A percentile compares a stretch with the other conserved stretches of the same genome.
phyloP scores from a whole-genome alignment of 2,888 invertebrate genomes.

The Sminthurinus aureus region DNA sequence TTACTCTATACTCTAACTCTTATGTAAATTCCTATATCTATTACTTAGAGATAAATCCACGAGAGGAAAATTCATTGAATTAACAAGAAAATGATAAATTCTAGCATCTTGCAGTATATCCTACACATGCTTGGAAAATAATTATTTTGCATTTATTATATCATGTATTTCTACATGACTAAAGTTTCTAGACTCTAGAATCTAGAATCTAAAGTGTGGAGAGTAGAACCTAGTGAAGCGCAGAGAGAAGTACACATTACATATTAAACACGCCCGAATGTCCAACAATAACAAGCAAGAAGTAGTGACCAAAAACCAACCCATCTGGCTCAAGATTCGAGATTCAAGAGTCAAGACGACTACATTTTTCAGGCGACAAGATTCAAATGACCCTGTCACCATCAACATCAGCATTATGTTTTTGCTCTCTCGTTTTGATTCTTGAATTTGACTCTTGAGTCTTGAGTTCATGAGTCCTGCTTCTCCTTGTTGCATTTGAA shows the following conservation, averaged over 20 bases:
- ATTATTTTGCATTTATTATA: not conserved
- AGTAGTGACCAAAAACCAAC: not conserved
- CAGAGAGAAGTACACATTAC: not conserved
- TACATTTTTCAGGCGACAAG: slow-evolving; percentile 37
- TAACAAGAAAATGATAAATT: not conserved
- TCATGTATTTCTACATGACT: too few species aligned
- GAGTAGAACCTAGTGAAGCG: too few species aligned
- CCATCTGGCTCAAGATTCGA: slow-evolving; percentile 9
- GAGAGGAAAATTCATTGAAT: not conserved
- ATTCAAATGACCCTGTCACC: slow-evolving; percentile 37
- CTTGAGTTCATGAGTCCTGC: not conserved
- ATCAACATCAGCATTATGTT: slow-evolving; percentile 7
- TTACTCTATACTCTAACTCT: too few species aligned
- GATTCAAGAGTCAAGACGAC: not conserved
- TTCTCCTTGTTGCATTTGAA: not conserved
- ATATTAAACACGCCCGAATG: slow-evolving; percentile 4
- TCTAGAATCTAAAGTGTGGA: too few species aligned
- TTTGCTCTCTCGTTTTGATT: not conserved
- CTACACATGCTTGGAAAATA: not conserved
- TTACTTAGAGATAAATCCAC: not conserved
- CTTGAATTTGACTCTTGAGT: not conserved
- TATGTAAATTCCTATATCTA: too few species aligned
- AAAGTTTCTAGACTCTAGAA: too few species aligned
- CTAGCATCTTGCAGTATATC: not conserved
- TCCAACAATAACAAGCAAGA: not conserved